Percentiles rank a stretch among this genome's conserved stretches.
These are phyloP conservation scores for Mimumesa dahlbomi DNA, from an alignment of 2,888 invertebrate genomes.

Conservation along the genomic window DNA sequence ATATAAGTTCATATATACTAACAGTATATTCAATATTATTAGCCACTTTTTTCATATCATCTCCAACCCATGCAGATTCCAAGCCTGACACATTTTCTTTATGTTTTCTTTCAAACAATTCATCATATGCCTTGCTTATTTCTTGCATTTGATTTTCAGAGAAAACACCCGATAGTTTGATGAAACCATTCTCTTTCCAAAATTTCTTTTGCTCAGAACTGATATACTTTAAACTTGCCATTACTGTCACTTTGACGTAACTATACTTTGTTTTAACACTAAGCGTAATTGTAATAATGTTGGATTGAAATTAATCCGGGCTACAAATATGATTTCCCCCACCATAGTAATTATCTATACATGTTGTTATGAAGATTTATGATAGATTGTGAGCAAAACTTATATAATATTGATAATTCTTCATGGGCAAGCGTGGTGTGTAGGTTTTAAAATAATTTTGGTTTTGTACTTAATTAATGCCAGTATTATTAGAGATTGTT, in stretches of 20 bases:
- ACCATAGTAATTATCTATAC: too few species aligned
- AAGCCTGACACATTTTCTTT: conserved; percentile 77
- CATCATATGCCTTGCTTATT: conserved; percentile 81
- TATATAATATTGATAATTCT: too few species aligned
- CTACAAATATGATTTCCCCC: conserved; percentile 51
- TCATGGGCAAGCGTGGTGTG: too few species aligned
- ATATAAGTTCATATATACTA: conserved; percentile 31
- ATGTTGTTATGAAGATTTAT: too few species aligned
- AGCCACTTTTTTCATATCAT: conserved; percentile 79
- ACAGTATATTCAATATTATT: conserved; percentile 72
- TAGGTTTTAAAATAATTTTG: too few species aligned
- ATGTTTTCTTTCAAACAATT: conserved; percentile 81
- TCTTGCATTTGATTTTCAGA: conserved; percentile 79
- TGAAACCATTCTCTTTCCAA: conserved; percentile 82
- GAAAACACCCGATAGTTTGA: conserved; percentile 81
- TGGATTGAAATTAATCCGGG: too few species aligned
- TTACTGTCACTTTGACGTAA: conserved; percentile 27
- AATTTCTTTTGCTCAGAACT: conserved; percentile 81
- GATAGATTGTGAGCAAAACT: too few species aligned
- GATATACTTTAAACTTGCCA: conserved; percentile 73
- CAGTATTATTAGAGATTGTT: too few species aligned
- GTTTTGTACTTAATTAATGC: too few species aligned
- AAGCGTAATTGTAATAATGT: not conserved
- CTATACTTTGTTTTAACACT: not conserved
- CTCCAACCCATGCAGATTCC: conserved; percentile 83